Conservation (phyloP, 1,140 invertebrate genomes). For the Pentalonia nigronervosa region DNA sequence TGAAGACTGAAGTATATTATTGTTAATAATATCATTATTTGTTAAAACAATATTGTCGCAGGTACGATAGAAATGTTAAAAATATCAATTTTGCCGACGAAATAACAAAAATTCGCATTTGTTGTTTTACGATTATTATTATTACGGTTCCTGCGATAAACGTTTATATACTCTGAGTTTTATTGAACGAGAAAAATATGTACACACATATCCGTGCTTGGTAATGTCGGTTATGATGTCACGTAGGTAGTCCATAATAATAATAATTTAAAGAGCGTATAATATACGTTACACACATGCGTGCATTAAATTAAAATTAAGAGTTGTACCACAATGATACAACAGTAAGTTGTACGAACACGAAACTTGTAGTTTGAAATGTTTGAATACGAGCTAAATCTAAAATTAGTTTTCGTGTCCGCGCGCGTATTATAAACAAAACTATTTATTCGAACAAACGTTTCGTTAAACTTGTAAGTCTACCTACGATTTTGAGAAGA, state of each 20-base stretch:
- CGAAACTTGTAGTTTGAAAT: neutral
- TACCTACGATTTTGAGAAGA: neutral
- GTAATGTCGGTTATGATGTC: neutral
- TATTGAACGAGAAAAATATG: neutral
- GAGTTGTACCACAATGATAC: neutral
- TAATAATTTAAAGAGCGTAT: neutral
- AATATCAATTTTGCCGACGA: neutral
- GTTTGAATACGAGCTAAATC: neutral
- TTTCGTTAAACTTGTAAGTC: neutral
- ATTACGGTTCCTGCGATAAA: neutral
- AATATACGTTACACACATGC: neutral
- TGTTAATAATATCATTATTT: neutral
- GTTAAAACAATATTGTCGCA: neutral
- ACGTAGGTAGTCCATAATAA: neutral
- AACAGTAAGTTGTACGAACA: constrained; percentile 3
- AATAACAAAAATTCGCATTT: neutral
- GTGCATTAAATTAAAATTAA: neutral
- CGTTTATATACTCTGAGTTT: neutral
- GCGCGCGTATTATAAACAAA: neutral
- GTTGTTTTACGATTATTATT: constrained; percentile 12
- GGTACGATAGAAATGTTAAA: neutral
- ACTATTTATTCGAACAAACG: neutral
- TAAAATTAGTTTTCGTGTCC: neutral
- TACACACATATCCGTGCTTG: neutral
- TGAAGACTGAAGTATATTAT: too few species aligned